Evolutionary conservation across 1,140 invertebrate genomes (phyloP).

Genomic region (Aphelenchoides fujianensis): DNA sequence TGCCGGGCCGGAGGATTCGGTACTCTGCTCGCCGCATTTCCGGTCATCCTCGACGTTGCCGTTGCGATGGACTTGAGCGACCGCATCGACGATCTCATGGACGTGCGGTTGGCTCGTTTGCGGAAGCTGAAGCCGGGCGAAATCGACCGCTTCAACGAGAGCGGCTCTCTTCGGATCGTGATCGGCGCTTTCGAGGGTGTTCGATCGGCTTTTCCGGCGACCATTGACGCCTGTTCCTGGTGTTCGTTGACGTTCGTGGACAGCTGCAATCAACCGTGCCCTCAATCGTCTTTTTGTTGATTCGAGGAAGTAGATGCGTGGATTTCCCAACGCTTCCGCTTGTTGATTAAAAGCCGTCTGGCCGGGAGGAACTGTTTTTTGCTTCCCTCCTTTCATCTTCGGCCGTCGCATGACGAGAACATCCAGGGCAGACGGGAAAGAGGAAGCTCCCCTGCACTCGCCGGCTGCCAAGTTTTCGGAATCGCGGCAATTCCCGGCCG

Average conservation of each 20-base stretch:
- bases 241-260: background rate
- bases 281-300: too few species aligned
- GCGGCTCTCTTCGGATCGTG: background rate
- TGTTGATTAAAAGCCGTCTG: constrained; percentile 1
- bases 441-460: too few species aligned
- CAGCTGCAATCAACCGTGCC: background rate
- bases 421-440: background rate
- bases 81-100: background rate
- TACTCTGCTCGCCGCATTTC: background rate
- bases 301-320: background rate
- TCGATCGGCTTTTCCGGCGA: background rate
- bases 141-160: constrained; percentile 11
- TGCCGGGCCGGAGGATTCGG: background rate
- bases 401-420: background rate
- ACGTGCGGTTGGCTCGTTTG: background rate
- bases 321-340: background rate
- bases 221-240: too few species aligned
- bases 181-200: background rate
- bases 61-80: background rate
- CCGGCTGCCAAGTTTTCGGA: background rate
- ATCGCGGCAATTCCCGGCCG: background rate
- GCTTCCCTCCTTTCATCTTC: background rate
- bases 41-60: background rate
- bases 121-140: constrained; percentile 5
- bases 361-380: background rate